phyloP scores from a whole-genome alignment of 2,797 vertebrate genomes.

The Huso huso region DNA sequence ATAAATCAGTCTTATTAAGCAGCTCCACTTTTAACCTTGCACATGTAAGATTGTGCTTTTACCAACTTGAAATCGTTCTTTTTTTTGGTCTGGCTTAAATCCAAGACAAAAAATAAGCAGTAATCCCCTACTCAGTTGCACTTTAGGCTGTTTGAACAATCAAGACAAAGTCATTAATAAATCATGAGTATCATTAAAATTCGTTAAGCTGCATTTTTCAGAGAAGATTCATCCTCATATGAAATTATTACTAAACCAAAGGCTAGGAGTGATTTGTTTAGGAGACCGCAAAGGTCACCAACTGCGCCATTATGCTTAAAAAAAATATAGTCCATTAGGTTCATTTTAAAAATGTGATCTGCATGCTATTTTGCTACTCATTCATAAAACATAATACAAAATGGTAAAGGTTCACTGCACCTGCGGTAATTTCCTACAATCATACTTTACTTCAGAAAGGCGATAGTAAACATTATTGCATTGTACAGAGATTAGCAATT shows the following conservation, averaged over 20 bases:
- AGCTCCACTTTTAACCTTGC: no score
- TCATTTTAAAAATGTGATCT: not conserved
- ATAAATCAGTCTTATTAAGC: no score
- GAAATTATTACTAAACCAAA: not conserved
- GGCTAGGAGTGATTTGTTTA: not conserved
- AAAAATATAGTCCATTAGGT: not conserved
- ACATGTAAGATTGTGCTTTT: not conserved
- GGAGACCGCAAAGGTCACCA: not conserved
- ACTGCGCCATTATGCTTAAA: not conserved
- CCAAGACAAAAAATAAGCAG: not conserved
- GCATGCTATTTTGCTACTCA: not conserved
- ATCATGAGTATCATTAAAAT: slow-evolving; percentile 4
- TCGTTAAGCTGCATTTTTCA: not conserved
- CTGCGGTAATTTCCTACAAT: not conserved
- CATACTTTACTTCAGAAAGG: not conserved
- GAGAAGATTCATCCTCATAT: not conserved
- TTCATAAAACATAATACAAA: not conserved
- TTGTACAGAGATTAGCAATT: not conserved
- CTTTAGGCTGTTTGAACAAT: not conserved
- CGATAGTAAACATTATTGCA: not conserved
- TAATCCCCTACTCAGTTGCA: not conserved
- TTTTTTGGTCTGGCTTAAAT: not conserved
- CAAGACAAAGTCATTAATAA: slow-evolving; percentile 1
- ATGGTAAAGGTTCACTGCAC: not conserved
- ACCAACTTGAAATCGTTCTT: not conserved